Base-by-base conservation (phyloP, 2,113 vertebrate genomes). In the Ia io region DNA sequence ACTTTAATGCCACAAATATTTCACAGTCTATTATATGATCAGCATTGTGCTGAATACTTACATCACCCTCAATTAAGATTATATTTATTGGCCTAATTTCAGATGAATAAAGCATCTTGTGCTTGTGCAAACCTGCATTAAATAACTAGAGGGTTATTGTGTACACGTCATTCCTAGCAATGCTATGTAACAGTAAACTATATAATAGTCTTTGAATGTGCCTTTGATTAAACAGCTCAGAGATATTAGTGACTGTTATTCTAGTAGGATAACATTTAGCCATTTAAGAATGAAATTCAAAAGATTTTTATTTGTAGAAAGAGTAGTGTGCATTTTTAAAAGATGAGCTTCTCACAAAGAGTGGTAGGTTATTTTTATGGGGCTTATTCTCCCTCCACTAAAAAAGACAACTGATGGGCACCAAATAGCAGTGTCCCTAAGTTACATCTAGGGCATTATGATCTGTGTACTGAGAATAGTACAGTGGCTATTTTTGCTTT, bases 81-180 rank as follows among this genome's bases (percentile, higher is more conserved):
- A 30, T 80, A 92, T 95, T 91, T 95, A 93, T 88, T 84, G 71
- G 93, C 78, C 47, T 82, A 11, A 80, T 88, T 96, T 77, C 71
- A 77, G 65, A 77, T 93, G 40, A 42, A 56, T 76, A 76, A 90
- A 74, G 74, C 40, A 76, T 51, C 37, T 79, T 16, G 40, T 23
- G 13, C 80, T 80, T 95, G 94, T 84, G 90, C 71, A 92, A 65
- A 92, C 90, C 49, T 88, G 71, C 25, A 7, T 37, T 77, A 59
- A 91, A 47, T 88, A 25, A 90, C 80, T 90, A 23, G 71, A 87
- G 25, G 37, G 23, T 79, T n/a, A 49, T 40, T 77, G 5, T 69
- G 40, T 84, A 30, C 40, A 6, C 32, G 40, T 42, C 25, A 25
- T 65, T 69, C 84, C 85, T 69, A 78, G 85, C 77, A 90, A 88